Evolutionary conservation across 2,797 vertebrate genomes (phyloP).

Genomic region (Pipistrellus pipistrellus): DNA sequence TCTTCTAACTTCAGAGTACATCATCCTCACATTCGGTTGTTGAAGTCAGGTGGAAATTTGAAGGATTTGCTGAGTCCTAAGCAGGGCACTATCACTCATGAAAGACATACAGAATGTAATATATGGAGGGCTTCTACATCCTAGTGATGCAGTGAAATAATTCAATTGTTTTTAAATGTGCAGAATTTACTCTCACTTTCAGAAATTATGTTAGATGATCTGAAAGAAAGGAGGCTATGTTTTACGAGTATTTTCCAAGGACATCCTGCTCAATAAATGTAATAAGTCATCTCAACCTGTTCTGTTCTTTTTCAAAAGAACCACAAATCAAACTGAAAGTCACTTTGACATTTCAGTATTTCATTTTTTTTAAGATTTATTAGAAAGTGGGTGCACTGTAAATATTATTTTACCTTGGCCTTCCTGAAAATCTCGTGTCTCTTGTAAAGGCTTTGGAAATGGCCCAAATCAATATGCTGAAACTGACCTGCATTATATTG

Average conservation of each 20-base stretch:
- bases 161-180: neutral
- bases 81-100: neutral
- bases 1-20: neutral
- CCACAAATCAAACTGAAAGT: conserved; percentile 27
- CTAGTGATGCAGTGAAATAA: neutral
- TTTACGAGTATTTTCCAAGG: conserved; percentile 14
- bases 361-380: neutral
- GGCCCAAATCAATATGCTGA: neutral
- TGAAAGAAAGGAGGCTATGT: conserved; percentile 36
- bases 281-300: neutral
- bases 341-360: conserved; percentile 58
- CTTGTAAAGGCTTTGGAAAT: neutral
- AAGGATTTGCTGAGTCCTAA: neutral
- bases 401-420: conserved; percentile 37
- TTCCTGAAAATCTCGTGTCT: neutral
- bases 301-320: conserved; percentile 1
- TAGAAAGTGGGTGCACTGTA: neutral
- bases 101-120: neutral
- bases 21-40: neutral
- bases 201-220: neutral
- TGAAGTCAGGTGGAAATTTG: neutral
- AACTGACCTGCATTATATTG: neutral
- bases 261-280: neutral
- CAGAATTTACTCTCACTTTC: conserved; percentile 32
- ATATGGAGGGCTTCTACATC: rapidly evolving